Conservation (phyloP, 2,113 vertebrate genomes). For the Ariopsis seemanni region DNA sequence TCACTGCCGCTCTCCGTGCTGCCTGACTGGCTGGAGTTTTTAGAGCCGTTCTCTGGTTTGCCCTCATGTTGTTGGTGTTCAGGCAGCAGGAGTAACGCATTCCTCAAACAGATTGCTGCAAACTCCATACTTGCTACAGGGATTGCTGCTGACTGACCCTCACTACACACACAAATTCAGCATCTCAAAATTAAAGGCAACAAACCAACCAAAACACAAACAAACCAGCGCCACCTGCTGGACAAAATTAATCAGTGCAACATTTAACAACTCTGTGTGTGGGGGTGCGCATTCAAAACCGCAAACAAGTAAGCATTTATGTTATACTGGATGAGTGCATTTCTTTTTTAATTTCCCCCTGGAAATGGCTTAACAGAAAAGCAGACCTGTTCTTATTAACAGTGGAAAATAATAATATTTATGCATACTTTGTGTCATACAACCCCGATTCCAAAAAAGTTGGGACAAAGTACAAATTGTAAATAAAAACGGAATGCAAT, state of each 20-base stretch:
- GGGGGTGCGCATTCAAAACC: background rate
- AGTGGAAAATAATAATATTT: background rate
- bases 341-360: background rate
- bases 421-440: background rate
- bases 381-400: background rate
- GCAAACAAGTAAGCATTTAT: background rate
- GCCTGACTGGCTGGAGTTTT: constrained; percentile 81
- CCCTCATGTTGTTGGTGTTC: constrained; percentile 82
- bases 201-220: background rate
- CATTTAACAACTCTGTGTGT: background rate
- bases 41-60: constrained; percentile 87
- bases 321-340: background rate
- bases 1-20: constrained; percentile 84
- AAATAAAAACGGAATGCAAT: too few species aligned
- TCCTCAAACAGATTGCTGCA: constrained; percentile 95
- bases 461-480: too few species aligned
- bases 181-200: background rate
- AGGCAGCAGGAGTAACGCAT: constrained; percentile 88
- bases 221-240: constrained; percentile 35
- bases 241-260: background rate
- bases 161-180: constrained; percentile 66
- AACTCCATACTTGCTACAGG: constrained; percentile 99
- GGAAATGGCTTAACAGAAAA: background rate
- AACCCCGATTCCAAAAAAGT: too few species aligned
- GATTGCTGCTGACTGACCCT: constrained; percentile 96